phyloP scores from a whole-genome alignment of 2,113 vertebrate species.

The Sphaerodactylus townsendi region DNA sequence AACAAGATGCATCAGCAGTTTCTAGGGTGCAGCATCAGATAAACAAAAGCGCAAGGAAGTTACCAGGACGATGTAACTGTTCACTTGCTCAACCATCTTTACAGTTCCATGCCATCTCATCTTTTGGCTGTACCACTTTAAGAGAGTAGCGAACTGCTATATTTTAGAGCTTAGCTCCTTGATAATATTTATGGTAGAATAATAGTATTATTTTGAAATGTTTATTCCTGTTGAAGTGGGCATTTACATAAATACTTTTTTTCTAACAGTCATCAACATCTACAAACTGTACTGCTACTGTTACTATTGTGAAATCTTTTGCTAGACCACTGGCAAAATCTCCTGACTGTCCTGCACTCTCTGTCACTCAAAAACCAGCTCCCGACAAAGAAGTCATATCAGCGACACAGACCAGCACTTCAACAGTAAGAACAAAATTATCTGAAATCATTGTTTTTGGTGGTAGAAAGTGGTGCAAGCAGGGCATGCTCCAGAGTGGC shows the following conservation, averaged over 20 bases:
- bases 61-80: too few relatives aligned
- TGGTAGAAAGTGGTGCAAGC: too few relatives aligned
- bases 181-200: background rate
- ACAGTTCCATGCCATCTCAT: background rate
- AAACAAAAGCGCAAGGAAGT: too few relatives aligned
- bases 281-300: slow-evolving; percentile 62
- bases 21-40: too few relatives aligned
- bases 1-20: too few relatives aligned
- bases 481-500: too few relatives aligned
- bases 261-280: slow-evolving; percentile 73
- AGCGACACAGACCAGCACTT: slow-evolving; percentile 61
- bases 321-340: slow-evolving; percentile 58
- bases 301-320: slow-evolving; percentile 65
- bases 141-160: background rate
- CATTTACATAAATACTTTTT: slow-evolving; percentile 53
- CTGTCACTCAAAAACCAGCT: slow-evolving; percentile 55
- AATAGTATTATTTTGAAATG: background rate
- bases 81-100: too few relatives aligned
- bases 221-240: slow-evolving; percentile 41
- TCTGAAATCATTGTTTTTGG: background rate
- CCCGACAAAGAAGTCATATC: slow-evolving; percentile 63
- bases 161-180: background rate
- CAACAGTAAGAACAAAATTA: slow-evolving; percentile 69
- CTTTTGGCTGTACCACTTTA: background rate
- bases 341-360: background rate